Evolutionary conservation across 2,888 invertebrate genomes (phyloP).

Genomic region (Gibbula magus): DNA sequence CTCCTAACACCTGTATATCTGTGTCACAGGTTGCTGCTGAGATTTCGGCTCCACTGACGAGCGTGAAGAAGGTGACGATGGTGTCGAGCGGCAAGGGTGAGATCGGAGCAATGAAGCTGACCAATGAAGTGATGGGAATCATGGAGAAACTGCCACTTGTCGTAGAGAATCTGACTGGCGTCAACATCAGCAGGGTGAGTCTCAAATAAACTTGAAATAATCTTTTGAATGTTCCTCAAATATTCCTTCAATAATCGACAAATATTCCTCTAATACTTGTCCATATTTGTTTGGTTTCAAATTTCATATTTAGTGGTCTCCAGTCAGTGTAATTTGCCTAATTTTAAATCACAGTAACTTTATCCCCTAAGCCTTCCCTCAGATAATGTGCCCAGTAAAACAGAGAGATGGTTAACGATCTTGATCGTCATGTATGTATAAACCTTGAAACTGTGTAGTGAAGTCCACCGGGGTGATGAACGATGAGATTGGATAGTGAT

Average conservation of each 20-base stretch:
- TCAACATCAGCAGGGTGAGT: slow-evolving; percentile 83
- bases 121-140: slow-evolving; percentile 94
- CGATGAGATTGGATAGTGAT: no score
- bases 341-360: no score
- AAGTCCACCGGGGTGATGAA: no score
- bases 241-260: neutral
- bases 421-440: no score
- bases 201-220: neutral
- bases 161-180: slow-evolving; percentile 93
- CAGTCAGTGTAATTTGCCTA: no score
- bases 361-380: no score
- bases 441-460: no score
- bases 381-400: no score
- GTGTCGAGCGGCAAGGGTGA: slow-evolving; percentile 91
- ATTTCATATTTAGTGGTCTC: no score
- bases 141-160: slow-evolving; percentile 93
- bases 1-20: no score
- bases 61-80: slow-evolving; percentile 97
- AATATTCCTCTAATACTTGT: neutral
- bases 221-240: no score
- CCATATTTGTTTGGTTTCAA: neutral
- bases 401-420: no score
- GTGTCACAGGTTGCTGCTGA: slow-evolving; percentile 90
- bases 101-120: slow-evolving; percentile 94
- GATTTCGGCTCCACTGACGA: slow-evolving; percentile 94